phyloP scores from a whole-genome alignment of 2,113 vertebrate genomes.

The Myotis lucifugus region DNA sequence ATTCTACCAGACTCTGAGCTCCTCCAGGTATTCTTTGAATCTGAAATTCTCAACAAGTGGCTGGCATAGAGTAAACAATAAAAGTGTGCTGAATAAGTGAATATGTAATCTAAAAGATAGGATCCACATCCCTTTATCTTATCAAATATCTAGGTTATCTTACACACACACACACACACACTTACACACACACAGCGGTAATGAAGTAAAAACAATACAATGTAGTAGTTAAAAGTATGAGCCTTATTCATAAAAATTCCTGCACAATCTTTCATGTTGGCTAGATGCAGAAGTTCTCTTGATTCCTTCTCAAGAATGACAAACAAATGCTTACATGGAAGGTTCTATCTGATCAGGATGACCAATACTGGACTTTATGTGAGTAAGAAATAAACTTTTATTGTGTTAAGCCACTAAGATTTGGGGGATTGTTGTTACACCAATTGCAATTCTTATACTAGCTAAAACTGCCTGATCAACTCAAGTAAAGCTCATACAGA shows the following conservation, averaged over 20 bases:
- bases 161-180: not conserved
- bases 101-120: not conserved
- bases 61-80: not conserved
- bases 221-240: not conserved
- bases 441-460: not conserved
- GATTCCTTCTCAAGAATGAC: not conserved
- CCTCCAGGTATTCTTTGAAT: not conserved
- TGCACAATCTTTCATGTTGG: not conserved
- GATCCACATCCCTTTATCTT: not conserved
- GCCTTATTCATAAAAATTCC: not conserved
- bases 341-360: not conserved
- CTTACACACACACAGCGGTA: not conserved
- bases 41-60: not conserved
- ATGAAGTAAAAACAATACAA: not conserved
- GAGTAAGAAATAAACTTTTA: not conserved
- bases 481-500: not conserved
- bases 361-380: not conserved
- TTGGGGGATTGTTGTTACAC: not conserved
- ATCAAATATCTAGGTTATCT: not conserved
- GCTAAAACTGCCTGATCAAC: not conserved
- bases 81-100: not conserved
- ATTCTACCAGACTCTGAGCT: not conserved
- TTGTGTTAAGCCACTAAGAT: not conserved
- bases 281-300: not conserved
- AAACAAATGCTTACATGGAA: not conserved